Evolutionary conservation across 2,888 invertebrate species (phyloP).

Genomic region (Encarsia formosa): DNA sequence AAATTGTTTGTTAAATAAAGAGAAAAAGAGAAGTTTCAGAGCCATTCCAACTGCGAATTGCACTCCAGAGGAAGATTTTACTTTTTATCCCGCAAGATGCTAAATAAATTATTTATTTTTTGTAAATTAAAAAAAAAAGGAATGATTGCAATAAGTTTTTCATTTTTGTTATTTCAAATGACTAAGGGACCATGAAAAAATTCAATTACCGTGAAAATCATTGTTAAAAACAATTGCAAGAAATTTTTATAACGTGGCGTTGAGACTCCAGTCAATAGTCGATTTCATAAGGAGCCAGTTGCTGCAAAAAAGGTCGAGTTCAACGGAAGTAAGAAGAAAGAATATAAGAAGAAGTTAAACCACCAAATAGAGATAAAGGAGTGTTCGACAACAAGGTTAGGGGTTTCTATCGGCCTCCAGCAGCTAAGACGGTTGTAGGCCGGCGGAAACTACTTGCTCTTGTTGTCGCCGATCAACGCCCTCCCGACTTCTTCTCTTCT

Average conservation of each 20-base stretch:
- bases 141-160: background rate
- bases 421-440: conserved; percentile 77
- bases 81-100: too few species aligned
- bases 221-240: background rate
- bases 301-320: background rate
- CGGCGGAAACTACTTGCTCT: conserved; percentile 91
- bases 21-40: too few species aligned
- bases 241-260: background rate
- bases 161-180: background rate
- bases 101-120: too few species aligned
- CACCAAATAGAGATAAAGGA: conserved; percentile 1
- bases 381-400: conserved; percentile 52
- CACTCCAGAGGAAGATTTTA: too few species aligned
- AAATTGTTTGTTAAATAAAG: too few species aligned
- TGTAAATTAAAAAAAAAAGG: too few species aligned
- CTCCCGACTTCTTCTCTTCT: conserved; percentile 17
- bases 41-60: too few species aligned
- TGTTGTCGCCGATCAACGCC: conserved; percentile 44
- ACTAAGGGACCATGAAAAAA: background rate
- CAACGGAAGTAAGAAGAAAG: background rate
- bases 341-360: conserved; percentile 6
- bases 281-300: background rate
- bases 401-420: conserved; percentile 95
- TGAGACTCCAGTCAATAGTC: too few species aligned
- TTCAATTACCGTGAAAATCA: background rate